These are phyloP conservation scores for Hipposideros armiger DNA, from an alignment of 2,113 vertebrate species.

Conservation along the genomic window DNA sequence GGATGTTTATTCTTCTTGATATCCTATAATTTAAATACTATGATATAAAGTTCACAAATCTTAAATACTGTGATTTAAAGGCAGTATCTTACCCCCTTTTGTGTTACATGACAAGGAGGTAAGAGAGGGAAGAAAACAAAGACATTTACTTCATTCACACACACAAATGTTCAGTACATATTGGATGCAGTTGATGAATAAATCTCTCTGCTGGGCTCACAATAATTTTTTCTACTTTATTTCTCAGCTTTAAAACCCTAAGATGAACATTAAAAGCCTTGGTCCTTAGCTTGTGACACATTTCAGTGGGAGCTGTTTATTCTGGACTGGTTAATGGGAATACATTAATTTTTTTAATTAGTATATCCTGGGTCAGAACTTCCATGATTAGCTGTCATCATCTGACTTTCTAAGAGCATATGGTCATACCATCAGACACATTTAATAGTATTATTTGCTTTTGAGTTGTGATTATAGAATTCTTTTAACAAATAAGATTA, in stretches of 20 bases:
- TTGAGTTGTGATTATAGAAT: background rate
- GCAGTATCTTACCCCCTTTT: background rate
- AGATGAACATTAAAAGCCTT: background rate
- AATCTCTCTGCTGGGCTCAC: background rate
- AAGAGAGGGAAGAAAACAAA: background rate
- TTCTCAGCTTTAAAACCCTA: constrained; percentile 18
- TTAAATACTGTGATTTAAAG: background rate
- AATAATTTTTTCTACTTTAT: background rate
- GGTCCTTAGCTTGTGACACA: background rate
- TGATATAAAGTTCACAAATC: background rate
- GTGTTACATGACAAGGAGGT: background rate
- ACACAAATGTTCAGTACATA: background rate
- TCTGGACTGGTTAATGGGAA: background rate
- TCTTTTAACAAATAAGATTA: background rate
- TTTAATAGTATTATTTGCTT: background rate
- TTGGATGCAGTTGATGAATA: background rate
- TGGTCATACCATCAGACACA: background rate
- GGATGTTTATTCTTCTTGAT: background rate
- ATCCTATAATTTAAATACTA: background rate
- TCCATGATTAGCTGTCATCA: background rate
- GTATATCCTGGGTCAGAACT: background rate
- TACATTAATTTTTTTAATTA: background rate
- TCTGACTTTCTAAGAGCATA: background rate
- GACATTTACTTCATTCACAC: background rate
- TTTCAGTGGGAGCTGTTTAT: background rate